Conservation (phyloP, 2,888 invertebrate genomes). For the Mechanitis mazaeus region DNA sequence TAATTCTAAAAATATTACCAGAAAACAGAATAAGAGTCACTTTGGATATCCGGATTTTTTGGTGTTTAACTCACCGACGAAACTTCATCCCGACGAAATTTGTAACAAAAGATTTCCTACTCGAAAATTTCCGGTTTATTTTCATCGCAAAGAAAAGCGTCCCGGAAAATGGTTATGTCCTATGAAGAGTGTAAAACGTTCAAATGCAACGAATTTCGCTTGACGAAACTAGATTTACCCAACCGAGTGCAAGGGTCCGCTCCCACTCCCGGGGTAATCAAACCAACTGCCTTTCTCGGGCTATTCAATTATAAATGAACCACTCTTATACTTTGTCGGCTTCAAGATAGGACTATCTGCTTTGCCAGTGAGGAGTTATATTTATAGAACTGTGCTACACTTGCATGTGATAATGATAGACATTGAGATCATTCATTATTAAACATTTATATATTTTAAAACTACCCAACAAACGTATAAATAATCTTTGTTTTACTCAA, state of each 20-base stretch:
- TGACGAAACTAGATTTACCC: constrained; percentile 16
- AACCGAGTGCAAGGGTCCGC: constrained; percentile 24
- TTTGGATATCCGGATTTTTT: neutral
- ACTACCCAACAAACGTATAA: no score
- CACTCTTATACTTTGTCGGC: constrained; percentile 20
- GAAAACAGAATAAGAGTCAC: neutral
- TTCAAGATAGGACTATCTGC: constrained; percentile 6
- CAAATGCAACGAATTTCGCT: constrained; percentile 1
- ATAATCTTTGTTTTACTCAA: no score
- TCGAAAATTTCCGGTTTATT: neutral
- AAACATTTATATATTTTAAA: no score
- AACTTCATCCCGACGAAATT: neutral
- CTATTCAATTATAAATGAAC: constrained; percentile 56
- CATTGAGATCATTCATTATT: no score
- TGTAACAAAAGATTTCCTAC: constrained; percentile 7
- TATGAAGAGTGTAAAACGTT: neutral
- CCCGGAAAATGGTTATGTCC: constrained; percentile 4
- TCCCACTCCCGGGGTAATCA: constrained; percentile 42
- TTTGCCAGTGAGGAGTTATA: constrained; percentile 7
- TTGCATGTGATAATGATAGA: no score
- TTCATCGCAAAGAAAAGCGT: neutral
- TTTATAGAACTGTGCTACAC: no score
- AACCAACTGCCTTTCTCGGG: constrained; percentile 42
- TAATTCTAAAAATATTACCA: neutral
- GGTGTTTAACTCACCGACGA: neutral